Evolutionary conservation across 2,888 invertebrate species (phyloP), one percentile per base, ranked within the genome.

Genomic region (Campoletis raptor): DNA sequence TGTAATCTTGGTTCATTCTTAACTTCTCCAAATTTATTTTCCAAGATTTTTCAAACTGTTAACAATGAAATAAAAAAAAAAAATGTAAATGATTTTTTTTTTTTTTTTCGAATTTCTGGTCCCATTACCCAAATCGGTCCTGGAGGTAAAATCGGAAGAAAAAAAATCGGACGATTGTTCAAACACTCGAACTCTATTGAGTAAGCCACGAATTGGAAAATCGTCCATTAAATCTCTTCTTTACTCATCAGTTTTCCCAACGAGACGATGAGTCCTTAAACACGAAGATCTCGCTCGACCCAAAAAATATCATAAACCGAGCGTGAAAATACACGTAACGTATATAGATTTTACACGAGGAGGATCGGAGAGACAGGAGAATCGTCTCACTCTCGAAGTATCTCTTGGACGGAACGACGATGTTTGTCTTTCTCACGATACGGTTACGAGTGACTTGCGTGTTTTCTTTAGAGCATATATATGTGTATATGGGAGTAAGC

Each of bases 401-500:
- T 89, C 89, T 90, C 89, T 86, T 42, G 72, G 83, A 79, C 82
- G 81, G 64, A 81, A 83, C 78, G 86, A 88, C 79, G 86, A 90
- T 93, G 92, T 93, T 93, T 93, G 93, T 92, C 90, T 93, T 93
- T 93, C 93, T 92, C 93, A 93, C 93, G 93, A 93, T 93, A 92
- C 91, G 93, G 92, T 93, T 91, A 92, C 93, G 91, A 90, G 90
- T 93, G 93, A 93, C 93, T 93, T 92, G 93, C 93, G 92, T 90
- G 90, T 87, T 87, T 87, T 73, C 85, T 85, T 78, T 79, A 66
- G 52, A 21, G 18, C 64, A 37, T 64, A 61, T 64, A 36, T 24
- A 57, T 67, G 48, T 54, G n/a, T 45, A 73, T n/a, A 73, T 81
- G 52, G 37, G 45, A 83, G 76, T 21, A 48, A 78, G 77, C 66